These are phyloP conservation scores for Caenorhabditis elegans DNA, from an alignment of 1,140 invertebrate species.

Conservation along the genomic window WBcel235 BX284606.5:13213501-13214000, in stretches of 20 bases:
- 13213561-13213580: not conserved
- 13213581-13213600: conserved; percentile 18
- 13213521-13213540: not conserved
- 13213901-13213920: conserved; percentile 60
- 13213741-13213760: not conserved
- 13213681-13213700: not conserved
- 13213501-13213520: conserved; percentile 4
- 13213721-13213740: not conserved
- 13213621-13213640: conserved; percentile 22
- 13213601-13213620: conserved; percentile 7
- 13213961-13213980: conserved; percentile 58
- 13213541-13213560: conserved; percentile 9
- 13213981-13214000: not conserved
- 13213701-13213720: conserved; percentile 28
- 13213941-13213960: conserved; percentile 66
- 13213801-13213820: not conserved
- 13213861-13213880: conserved; percentile 66
- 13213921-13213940: conserved; percentile 65
- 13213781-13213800: too few species aligned
- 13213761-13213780: too few species aligned
- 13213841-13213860: conserved; percentile 66
- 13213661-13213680: not conserved
- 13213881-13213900: conserved; percentile 61
- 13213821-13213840: conserved; percentile 40
- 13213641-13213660: not conserved